Conservation (phyloP, 2,113 vertebrate species). For the Neotoma lepida region DNA sequence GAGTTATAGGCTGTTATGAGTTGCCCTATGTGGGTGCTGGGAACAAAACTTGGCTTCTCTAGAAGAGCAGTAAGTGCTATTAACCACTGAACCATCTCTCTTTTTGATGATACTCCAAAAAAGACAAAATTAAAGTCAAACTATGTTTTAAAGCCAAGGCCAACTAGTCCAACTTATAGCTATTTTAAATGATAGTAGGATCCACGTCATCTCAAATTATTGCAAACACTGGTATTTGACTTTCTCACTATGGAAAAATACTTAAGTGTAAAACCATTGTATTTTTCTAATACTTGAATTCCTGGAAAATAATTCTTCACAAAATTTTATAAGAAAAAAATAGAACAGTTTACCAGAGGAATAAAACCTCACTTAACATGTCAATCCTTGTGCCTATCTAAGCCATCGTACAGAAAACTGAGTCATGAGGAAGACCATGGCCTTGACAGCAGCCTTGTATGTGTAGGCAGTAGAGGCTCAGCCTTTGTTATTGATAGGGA, state of each 20-base stretch:
- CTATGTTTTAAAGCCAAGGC: neutral
- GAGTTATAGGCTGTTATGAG: neutral
- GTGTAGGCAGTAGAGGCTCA: neutral
- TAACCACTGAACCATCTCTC: neutral
- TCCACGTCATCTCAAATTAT: neutral
- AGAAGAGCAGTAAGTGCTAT: neutral
- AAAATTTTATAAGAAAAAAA: neutral
- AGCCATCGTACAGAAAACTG: neutral
- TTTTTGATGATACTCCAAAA: neutral
- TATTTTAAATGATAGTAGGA: neutral
- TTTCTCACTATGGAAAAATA: neutral
- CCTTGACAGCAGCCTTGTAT: neutral
- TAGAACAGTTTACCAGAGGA: neutral
- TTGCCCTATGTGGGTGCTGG: neutral
- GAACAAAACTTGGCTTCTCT: neutral
- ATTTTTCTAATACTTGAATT: neutral
- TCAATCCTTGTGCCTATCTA: too few relatives aligned
- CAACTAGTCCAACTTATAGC: neutral
- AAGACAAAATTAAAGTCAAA: slow-evolving; percentile 21
- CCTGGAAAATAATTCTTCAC: neutral
- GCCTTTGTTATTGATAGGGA: too few relatives aligned
- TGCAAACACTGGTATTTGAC: neutral
- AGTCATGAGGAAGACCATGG: fast-evolving
- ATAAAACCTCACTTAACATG: neutral
- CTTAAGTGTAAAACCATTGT: neutral